Evolutionary conservation across 2,113 vertebrate species (phyloP).

Genomic region (Anthoscopus minutus): DNA sequence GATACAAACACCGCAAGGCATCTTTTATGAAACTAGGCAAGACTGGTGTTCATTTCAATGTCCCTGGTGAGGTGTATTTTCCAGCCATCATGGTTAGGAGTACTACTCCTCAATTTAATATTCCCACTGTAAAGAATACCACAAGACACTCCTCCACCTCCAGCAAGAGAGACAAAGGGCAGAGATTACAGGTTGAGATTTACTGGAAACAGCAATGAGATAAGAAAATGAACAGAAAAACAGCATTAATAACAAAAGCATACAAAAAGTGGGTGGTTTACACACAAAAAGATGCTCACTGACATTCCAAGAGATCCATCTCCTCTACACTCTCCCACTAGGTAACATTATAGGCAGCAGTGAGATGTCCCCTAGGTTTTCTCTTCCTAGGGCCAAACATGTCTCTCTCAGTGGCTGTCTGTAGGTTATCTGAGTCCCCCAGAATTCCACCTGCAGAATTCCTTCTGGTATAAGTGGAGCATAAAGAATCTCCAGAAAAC

Average conservation of each 20-base stretch:
- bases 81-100: neutral
- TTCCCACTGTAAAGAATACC: neutral
- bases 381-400: neutral
- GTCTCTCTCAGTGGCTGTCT: accelerated
- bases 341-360: neutral
- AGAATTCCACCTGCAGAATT: neutral
- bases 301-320: neutral
- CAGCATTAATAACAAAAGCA: neutral
- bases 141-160: neutral
- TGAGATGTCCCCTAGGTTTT: neutral
- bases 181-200: neutral
- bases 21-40: neutral
- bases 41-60: neutral
- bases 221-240: neutral
- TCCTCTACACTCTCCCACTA: neutral
- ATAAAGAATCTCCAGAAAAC: neutral
- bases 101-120: neutral
- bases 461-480: neutral
- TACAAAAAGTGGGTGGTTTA: neutral
- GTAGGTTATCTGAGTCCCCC: neutral
- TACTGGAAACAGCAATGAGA: neutral
- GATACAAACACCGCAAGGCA: neutral
- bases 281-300: neutral
- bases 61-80: neutral
- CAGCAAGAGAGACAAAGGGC: neutral